Percentiles rank a stretch among this genome's conserved stretches.
Conservation (phyloP, 1,140 invertebrate genomes). For the Hyles vespertilio region DNA sequence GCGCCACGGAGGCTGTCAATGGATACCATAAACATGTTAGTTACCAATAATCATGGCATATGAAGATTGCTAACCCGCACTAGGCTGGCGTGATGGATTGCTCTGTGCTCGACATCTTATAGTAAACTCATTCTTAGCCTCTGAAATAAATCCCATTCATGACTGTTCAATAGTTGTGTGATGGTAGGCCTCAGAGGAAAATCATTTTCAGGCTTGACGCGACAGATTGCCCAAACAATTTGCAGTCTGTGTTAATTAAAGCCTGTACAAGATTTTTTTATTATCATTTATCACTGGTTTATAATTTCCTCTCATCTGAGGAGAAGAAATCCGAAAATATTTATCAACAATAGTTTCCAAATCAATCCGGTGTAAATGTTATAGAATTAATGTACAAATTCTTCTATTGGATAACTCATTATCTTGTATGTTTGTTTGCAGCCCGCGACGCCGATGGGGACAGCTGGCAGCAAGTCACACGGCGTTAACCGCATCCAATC, state of each 20-base stretch:
- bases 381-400: too few relatives aligned
- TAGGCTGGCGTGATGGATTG: too few relatives aligned
- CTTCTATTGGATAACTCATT: neutral
- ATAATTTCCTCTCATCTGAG: too few relatives aligned
- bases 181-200: conserved; percentile 35
- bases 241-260: conserved; percentile 25
- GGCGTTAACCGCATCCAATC: conserved; percentile 28
- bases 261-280: conserved; percentile 18
- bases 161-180: conserved; percentile 8
- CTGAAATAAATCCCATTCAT: conserved; percentile 33
- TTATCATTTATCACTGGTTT: neutral
- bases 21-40: too few relatives aligned
- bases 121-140: conserved; percentile 8
- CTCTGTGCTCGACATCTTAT: too few relatives aligned
- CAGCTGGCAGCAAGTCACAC: conserved; percentile 50
- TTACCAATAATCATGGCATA: too few relatives aligned
- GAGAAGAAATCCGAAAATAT: too few relatives aligned
- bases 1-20: too few relatives aligned
- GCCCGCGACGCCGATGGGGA: conserved; percentile 48
- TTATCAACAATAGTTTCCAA: too few relatives aligned
- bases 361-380: too few relatives aligned
- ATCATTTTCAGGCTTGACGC: conserved; percentile 18
- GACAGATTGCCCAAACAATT: conserved; percentile 9
- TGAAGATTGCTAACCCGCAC: too few relatives aligned
- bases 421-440: conserved; percentile 23